Conservation (phyloP, 2,888 invertebrate genomes). For the Lasioglossum calceatum region DNA sequence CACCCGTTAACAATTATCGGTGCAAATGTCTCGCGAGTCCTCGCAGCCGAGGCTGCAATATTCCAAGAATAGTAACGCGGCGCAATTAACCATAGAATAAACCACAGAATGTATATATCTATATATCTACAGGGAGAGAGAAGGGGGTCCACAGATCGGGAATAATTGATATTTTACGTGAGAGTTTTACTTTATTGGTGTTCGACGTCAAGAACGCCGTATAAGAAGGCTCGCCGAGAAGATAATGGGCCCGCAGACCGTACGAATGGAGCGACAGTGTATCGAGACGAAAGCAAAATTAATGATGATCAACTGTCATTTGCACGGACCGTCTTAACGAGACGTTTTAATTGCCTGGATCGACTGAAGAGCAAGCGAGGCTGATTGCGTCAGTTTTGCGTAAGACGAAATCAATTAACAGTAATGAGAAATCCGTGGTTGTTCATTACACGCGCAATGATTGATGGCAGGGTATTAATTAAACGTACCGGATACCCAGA, state of each 20-base stretch:
- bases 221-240: slow-evolving; percentile 10
- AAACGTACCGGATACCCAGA: slow-evolving; percentile 10
- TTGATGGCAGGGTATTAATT: slow-evolving; percentile 40
- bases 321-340: slow-evolving; percentile 50
- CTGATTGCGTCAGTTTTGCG: slow-evolving; percentile 52
- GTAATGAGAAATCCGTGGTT: slow-evolving; percentile 57
- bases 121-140: neutral
- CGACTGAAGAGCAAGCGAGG: slow-evolving; percentile 11
- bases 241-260: slow-evolving; percentile 25
- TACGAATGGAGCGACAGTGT: slow-evolving; percentile 23
- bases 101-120: neutral
- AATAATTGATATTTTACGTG: slow-evolving; percentile 50
- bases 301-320: slow-evolving; percentile 53
- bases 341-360: slow-evolving; percentile 53
- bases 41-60: neutral
- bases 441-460: slow-evolving; percentile 55
- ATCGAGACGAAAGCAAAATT: slow-evolving; percentile 48
- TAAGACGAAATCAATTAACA: slow-evolving; percentile 56
- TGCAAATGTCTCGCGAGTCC: slow-evolving; percentile 18
- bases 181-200: neutral
- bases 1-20: slow-evolving; percentile 48
- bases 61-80: slow-evolving; percentile 29
- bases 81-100: slow-evolving; percentile 38
- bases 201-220: neutral
- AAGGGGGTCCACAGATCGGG: neutral